Percentiles rank a stretch among this genome's conserved stretches.
phyloP scores from a whole-genome alignment of 2,113 vertebrate species.

The Pomatorhinus ruficollis region DNA sequence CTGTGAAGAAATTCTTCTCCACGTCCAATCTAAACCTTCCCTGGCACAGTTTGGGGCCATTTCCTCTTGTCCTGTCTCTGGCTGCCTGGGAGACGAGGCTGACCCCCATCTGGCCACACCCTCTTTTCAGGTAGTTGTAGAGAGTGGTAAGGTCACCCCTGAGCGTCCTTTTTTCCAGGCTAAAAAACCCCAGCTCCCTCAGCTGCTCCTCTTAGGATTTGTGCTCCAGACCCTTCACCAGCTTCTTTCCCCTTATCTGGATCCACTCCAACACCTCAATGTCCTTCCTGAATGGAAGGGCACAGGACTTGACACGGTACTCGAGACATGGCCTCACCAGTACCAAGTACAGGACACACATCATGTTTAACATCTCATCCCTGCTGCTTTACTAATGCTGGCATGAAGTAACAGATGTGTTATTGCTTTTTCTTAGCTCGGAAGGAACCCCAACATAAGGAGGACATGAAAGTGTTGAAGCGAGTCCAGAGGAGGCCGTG shows the following conservation, averaged over 20 bases:
- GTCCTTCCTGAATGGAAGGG: neutral
- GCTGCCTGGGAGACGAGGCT: neutral
- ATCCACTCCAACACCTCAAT: neutral
- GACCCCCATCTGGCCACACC: accelerated
- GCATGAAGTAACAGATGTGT: neutral
- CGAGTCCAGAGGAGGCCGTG: neutral
- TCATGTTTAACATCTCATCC: accelerated
- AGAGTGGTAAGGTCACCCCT: accelerated
- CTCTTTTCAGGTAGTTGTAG: neutral
- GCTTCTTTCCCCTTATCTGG: neutral
- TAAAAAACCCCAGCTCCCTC: neutral
- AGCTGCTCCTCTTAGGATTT: neutral
- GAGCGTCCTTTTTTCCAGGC: neutral
- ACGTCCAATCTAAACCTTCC: neutral
- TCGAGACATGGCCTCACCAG: neutral
- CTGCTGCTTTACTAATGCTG: accelerated
- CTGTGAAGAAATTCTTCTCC: neutral
- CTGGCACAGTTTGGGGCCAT: neutral
- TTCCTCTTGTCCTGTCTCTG: neutral
- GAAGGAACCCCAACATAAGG: neutral
- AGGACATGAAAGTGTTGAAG: neutral
- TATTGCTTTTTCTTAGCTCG: neutral
- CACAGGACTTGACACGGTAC: neutral
- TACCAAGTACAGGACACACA: accelerated
- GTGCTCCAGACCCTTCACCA: neutral